Conservation (phyloP, 2,888 invertebrate species). For the Drosophila aldrichi region DNA sequence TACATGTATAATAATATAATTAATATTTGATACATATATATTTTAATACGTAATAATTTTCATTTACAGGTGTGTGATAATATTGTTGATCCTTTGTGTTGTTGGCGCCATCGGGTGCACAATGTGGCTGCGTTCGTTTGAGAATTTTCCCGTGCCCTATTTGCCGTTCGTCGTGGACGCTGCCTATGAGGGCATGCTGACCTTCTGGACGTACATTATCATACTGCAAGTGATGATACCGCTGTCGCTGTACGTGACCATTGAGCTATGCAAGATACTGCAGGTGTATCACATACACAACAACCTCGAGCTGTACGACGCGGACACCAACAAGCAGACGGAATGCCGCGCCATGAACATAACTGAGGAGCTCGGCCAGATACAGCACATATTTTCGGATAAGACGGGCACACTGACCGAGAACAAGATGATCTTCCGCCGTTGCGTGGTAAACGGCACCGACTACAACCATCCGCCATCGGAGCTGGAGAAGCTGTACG, state of each 20-base stretch:
- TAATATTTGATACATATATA: too few relatives aligned
- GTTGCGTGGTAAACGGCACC: conserved; percentile 94
- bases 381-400: conserved; percentile 97
- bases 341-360: conserved; percentile 98
- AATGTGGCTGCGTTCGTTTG: conserved; percentile 89
- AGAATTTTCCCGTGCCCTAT: conserved; percentile 88
- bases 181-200: conserved; percentile 91
- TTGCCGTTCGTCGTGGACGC: conserved; percentile 88
- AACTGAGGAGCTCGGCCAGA: conserved; percentile 98
- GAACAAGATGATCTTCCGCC: conserved; percentile 98
- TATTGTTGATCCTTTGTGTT: conserved; percentile 94
- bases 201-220: conserved; percentile 98
- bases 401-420: conserved; percentile 99
- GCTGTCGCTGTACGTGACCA: conserved; percentile 97
- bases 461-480: conserved; percentile 95
- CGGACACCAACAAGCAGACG: conserved; percentile 91
- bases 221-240: conserved; percentile 99
- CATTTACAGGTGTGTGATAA: conserved; percentile 90
- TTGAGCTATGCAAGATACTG: conserved; percentile 97
- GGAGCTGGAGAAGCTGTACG: conserved; percentile 87
- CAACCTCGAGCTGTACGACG: conserved; percentile 94
- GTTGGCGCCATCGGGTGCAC: conserved; percentile 96
- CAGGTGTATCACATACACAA: conserved; percentile 98
- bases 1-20: too few relatives aligned
- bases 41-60: not conserved